Base-by-base conservation (phyloP, 2,113 vertebrate genomes). In the Brevimyrus niger region DNA sequence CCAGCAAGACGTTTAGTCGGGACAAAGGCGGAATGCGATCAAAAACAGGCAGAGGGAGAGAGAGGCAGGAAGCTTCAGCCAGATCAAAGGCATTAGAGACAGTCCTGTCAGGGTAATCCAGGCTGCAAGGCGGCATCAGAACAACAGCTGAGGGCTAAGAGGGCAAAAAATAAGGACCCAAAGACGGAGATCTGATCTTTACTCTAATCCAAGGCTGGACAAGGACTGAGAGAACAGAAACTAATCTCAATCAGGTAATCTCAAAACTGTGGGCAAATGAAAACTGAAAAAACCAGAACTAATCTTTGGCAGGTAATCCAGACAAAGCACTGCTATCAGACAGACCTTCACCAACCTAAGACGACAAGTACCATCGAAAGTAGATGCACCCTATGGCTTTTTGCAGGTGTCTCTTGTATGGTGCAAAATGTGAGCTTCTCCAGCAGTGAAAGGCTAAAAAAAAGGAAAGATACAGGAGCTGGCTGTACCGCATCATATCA, bases 1-100 rank as follows among this genome's bases (percentile, higher is more conserved):
- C 92, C 92, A 92, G 92, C 93, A 92, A 93, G 93, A 93, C 94
- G 94, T 95, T 80, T 93, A 93, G 94, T 95, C 93, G 95, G 93
- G 92, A 94, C 92, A 93, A 89, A 93, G 94, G 61, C 93, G 83
- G 73, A 90, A 61, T 73, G 58, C 47, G 27, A 46, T 31, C 19
- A 88, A 73, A 61, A 47, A 76, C 58, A 73, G 42, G 21, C 44
- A 73, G n/a, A 27, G 21, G 21, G 69, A 89, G 55, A 86, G 65
- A 82, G 55, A 80, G 83, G 11, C n/a, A 48, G 27, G 53, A 21
- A 58, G n/a, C 13, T 35, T 7, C 35, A 82, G 76, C 35, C 35
- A 82, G 35, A 42, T 31, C 27, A 69, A 10, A 69, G n/a, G 61
- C 61, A 31, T 69, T 69, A 69, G n/a, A 31, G 61, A 31, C 61